Evolutionary conservation across 2,797 vertebrate genomes (phyloP), one percentile per base, ranked within the genome.

Genomic region (Melanotaenia pygmaea): DNA sequence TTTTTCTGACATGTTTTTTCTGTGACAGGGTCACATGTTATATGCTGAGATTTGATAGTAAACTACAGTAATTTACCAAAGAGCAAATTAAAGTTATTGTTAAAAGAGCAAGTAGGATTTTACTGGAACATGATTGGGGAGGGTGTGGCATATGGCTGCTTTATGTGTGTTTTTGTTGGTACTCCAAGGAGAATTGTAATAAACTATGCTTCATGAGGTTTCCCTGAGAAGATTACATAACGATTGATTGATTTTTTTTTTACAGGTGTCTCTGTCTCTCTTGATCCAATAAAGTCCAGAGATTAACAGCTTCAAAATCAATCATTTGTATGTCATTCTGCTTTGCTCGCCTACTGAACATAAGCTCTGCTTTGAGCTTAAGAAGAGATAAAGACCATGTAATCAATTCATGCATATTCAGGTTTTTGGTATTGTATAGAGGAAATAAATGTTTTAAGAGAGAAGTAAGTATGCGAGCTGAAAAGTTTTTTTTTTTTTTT

Each of bases 191-290:
- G 35, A 32, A 51, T 64, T 66, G 68, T 81, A 84, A 87, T 68
- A 83, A 83, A 57, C 63, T 67, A 72, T 37, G 82, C 72, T 77
- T 72, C 53, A 54, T 13, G 22, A 82, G 80, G 57, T 81, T 76
- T 76, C 45, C 79, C 75, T 32, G 72, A 66, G 82, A 73, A 85
- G 86, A 92, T 91, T 87, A 85, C 77, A 85, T 63, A 45, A 75
- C 69, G 74, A 90, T 85, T 65, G 82, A 90, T 76, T 85, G 84
- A 87, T 37, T 37, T 34, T 32, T 30, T 34, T 34, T 34, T 76
- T 13, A 20, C 61, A 69, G 74, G 70, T 81, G 73, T 77, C 62
- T 71, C 74, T 64, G 77, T 87, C 85, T 74, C 67, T 89, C 72
- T 63, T 85, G 72, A 77, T 86, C 88, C 81, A 76, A 77, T 81